Base-by-base conservation (phyloP, 2,888 invertebrate genomes). In the Nasonia oneida region DNA sequence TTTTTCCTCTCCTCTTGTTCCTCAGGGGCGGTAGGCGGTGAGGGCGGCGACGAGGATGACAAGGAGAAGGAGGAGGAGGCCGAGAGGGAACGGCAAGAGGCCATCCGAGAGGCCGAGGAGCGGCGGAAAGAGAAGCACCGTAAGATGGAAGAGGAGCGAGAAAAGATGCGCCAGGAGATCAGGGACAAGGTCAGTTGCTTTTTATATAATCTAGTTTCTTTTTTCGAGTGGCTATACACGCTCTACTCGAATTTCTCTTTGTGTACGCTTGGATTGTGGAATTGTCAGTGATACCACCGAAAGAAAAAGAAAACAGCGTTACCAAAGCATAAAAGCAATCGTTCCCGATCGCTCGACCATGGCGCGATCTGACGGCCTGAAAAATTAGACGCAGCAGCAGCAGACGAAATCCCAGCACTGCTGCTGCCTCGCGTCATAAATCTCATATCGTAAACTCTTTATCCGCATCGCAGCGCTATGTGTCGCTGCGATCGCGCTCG, bases 61-160 rank as follows among this genome's bases (percentile, higher is more conserved):
- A 98, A 98, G 96, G 98, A 98, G 95, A 98, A 98, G 96, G 98
- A 98, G 94, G 98, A 98, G 94, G 99, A 99, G 95, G 98, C 98
- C 93, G 99, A 99, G 95, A 97, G 99, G 93, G 99, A 99, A 94
- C 96, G 99, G 92, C 97, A 98, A 94, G 99, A 99, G 94, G 99
- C 99, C 92, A 98, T 99, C 94, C 95, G 97, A 91, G 99, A 99
- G 94, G 99, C 99, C 86, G 99, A 99, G 94, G 99, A 99, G 91
- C 95, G 99, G 92, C 96, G 99, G 94, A 99, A 99, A 96, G 99
- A 99, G 95, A 99, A 99, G 94, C 99, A 99, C 94, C 96, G 99
- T 93, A 99, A 99, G 95, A 99, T 99, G 99, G 99, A 99, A 94
- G 98, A 98, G 93, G 99, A 99, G 94, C 95, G 99, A 90, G 99